A percentile compares a stretch with the other conserved stretches of the same genome.
Evolutionary conservation across 1,140 invertebrate genomes (phyloP).

Genomic region (Drosophila aff.): DNA sequence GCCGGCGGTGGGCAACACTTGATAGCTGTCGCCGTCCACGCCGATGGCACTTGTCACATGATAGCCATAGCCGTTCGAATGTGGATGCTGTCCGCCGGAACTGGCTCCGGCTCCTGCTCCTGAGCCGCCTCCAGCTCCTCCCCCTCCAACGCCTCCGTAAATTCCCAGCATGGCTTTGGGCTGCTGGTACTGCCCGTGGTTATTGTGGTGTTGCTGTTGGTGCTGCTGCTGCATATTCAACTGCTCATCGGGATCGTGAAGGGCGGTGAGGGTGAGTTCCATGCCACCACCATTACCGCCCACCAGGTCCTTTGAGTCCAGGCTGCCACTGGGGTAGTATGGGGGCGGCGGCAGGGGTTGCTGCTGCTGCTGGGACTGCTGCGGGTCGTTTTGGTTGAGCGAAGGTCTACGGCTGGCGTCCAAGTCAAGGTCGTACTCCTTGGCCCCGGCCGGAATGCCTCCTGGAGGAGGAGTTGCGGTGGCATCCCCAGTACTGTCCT

Average conservation of each 20-base stretch:
- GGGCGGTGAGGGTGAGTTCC: constrained; percentile 75
- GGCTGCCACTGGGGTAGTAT: constrained; percentile 76
- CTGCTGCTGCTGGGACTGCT: constrained; percentile 25
- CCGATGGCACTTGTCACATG: constrained; percentile 84
- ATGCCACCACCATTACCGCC: constrained; percentile 50
- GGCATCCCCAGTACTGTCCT: constrained; percentile 41
- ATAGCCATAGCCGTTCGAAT: constrained; percentile 82
- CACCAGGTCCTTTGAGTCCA: constrained; percentile 74
- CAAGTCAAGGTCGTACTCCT: constrained; percentile 76
- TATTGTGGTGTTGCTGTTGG: constrained; percentile 58
- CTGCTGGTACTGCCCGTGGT: constrained; percentile 60
- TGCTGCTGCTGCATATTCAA: constrained; percentile 75
- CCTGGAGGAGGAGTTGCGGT: constrained; percentile 4
- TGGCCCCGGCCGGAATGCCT: constrained; percentile 23
- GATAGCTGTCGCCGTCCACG: constrained; percentile 81
- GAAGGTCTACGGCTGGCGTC: constrained; percentile 51
- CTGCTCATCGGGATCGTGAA: constrained; percentile 80
- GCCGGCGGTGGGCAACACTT: constrained; percentile 79
- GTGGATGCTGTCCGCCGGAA: constrained; percentile 34
- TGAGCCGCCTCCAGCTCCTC: constrained; percentile 15
- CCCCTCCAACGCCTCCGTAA: constrained; percentile 49
- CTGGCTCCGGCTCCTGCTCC: constrained; percentile 21
- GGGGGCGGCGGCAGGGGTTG: constrained; percentile 64
- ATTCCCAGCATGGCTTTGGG: constrained; percentile 54
- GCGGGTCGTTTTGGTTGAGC: constrained; percentile 39